Percentiles rank a stretch among this genome's conserved stretches.
These are phyloP conservation scores for Trileptium ribeirensis DNA, from an alignment of 2,888 invertebrate species.

Conservation along the genomic window DNA sequence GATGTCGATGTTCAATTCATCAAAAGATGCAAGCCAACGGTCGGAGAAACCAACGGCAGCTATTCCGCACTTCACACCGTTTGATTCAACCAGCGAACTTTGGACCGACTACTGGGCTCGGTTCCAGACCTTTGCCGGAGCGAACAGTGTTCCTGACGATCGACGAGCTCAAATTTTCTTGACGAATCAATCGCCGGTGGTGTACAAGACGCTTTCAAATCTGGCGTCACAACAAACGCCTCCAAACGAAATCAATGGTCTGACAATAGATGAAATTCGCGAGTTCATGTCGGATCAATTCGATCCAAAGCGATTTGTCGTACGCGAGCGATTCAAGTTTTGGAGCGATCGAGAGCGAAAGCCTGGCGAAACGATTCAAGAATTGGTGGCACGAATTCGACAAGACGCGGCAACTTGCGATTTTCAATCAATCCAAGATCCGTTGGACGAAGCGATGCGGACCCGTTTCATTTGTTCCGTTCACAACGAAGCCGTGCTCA, in stretches of 20 bases:
- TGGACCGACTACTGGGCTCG: not conserved
- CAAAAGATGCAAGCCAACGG: no score
- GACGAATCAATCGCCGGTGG: not conserved
- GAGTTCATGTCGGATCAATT: not conserved
- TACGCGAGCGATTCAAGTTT: not conserved
- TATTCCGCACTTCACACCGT: not conserved
- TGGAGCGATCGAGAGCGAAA: not conserved
- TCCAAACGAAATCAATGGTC: not conserved
- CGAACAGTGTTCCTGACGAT: not conserved
- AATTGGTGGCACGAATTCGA: not conserved
- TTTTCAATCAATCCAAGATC: not conserved
- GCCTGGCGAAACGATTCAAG: not conserved
- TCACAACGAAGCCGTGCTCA: not conserved
- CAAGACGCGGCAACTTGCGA: not conserved
- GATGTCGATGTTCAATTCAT: not conserved
- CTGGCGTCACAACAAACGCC: not conserved
- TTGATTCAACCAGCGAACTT: not conserved
- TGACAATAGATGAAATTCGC: not conserved
- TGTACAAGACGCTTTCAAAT: not conserved
- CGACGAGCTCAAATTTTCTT: not conserved
- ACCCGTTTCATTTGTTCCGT: not conserved
- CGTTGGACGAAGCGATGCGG: not conserved
- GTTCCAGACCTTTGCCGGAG: not conserved
- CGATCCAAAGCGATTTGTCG: not conserved
- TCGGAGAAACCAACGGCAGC: not conserved